Percentiles rank a stretch among this genome's conserved stretches.
These are phyloP conservation scores for Pteronura brasiliensis DNA, from an alignment of 2,113 vertebrate genomes.

Conservation along the genomic window DNA sequence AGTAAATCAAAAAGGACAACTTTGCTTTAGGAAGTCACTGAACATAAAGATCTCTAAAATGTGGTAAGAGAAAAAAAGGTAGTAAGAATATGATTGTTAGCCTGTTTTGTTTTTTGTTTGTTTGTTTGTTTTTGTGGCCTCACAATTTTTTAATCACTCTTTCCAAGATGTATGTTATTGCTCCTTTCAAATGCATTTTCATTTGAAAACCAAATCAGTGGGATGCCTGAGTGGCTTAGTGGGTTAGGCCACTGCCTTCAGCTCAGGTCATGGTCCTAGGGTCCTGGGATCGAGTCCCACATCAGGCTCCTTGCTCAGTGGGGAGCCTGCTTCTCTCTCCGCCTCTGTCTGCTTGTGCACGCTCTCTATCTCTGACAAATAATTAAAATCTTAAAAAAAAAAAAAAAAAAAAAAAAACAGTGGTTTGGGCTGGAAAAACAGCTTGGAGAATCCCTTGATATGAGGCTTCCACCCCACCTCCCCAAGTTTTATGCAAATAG, in stretches of 20 bases:
- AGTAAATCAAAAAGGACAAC: not conserved
- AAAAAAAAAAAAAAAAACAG: not conserved
- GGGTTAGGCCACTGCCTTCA: no score
- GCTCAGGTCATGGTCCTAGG: no score
- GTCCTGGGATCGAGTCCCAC: no score
- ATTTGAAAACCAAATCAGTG: conserved; percentile 15
- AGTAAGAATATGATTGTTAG: not conserved
- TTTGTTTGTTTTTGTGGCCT: not conserved
- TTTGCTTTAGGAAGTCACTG: not conserved
- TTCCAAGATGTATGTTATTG: not conserved
- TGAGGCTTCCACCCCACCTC: not conserved
- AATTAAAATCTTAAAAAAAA: not conserved
- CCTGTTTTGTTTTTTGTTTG: not conserved
- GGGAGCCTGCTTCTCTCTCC: no score
- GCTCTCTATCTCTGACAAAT: no score
- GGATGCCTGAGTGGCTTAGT: no score
- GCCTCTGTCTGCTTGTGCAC: no score
- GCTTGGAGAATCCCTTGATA: not conserved
- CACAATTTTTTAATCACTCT: not conserved
- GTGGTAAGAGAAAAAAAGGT: not conserved
- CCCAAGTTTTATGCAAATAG: not conserved
- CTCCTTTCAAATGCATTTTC: not conserved
- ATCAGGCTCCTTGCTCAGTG: no score
- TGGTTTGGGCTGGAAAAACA: not conserved
- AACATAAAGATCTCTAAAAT: not conserved